phyloP scores from a whole-genome alignment of 2,113 vertebrate genomes.

The Ochotona curzoniae region DNA sequence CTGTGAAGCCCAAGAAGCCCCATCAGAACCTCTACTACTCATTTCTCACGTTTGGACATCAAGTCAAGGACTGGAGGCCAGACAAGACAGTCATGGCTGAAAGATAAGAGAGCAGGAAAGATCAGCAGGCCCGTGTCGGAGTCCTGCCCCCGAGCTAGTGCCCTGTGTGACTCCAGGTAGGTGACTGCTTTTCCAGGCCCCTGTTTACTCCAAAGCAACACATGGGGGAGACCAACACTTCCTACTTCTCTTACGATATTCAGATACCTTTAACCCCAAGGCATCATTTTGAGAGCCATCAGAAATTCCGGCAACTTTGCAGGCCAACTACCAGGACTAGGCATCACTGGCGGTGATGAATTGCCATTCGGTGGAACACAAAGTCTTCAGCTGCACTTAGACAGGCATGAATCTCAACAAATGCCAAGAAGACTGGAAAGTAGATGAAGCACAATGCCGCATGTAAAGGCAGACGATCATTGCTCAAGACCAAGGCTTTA shows the following conservation, averaged over 20 bases:
- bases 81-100: neutral
- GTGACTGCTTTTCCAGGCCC: neutral
- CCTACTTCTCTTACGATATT: neutral
- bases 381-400: neutral
- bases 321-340: neutral
- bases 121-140: neutral
- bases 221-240: neutral
- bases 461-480: neutral
- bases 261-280: neutral
- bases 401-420: neutral
- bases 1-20: neutral
- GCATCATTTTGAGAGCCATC: neutral
- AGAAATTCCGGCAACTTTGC: neutral
- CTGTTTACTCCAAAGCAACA: conserved; percentile 23
- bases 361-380: too few species aligned
- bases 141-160: neutral
- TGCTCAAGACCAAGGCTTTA: neutral
- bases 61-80: neutral
- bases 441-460: neutral
- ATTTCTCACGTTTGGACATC: neutral
- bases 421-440: neutral
- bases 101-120: neutral
- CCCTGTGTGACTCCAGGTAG: neutral
- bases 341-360: neutral
- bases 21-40: neutral